Base-by-base conservation (phyloP, 2,888 invertebrate genomes). In the Zaprionus lineosus region DNA sequence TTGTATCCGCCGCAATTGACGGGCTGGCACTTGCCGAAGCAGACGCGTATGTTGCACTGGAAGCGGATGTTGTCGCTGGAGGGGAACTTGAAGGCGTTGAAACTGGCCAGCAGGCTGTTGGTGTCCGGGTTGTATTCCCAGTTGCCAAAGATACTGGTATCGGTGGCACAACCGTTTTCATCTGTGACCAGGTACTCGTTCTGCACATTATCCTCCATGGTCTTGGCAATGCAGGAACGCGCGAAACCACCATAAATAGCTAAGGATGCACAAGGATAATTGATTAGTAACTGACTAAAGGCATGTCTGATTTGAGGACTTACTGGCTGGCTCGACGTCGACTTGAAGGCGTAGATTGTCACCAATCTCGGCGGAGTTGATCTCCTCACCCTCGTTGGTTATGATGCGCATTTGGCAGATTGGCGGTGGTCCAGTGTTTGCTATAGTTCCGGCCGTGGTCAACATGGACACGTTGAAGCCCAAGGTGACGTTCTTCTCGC, bases 391-490 rank as follows among this genome's bases (percentile, higher is more conserved):
- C 28, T 94, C 94, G 40, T 94, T 92, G 16, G 96, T 95, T 14
- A 97, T 95, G 68, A 98, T 97, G 84, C 94, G 94, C 97, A 98
- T 97, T 53, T 95, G 92, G 88, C 97, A 97, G 7, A 95, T 95
- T 6, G 97, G 97, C 39, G 97, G 97, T 18, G 97, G 97, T 41
- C 97, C 97, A 0, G 97, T 97, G 87, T 98, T 97, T 31, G 97
- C 97, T 64, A 98, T 97, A 0, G 97, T 98, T 47, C 97, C 97
- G 0, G 97, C 97, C 0, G 97, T 97, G 0, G 97, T 97, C 71
- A 97, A 90, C 97, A 97, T 97, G 6, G 97, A 97, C 5, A 97
- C 97, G 88, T 98, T 98, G 89, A 97, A 97, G 31, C 97, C 97
- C 26, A 97, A 91, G 0, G 96, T 97, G 0, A 98, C 96, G 75